Evolutionary conservation across 2,888 invertebrate genomes (phyloP), one percentile per base, ranked within the genome.

Genomic region (Gymnocheta viridis): DNA sequence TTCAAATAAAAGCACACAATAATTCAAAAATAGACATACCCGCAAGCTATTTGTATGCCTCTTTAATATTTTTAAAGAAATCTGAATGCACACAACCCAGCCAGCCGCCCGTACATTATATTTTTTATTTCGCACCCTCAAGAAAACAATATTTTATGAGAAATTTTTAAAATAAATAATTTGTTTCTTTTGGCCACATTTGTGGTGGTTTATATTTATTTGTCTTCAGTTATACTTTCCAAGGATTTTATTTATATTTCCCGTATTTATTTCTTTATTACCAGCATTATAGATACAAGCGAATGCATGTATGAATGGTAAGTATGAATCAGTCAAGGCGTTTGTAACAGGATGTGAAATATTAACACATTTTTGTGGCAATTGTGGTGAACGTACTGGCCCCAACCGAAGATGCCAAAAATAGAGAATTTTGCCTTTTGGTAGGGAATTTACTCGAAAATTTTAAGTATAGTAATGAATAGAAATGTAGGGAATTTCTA

Each of bases 131-230:
- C 51, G 38, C 54, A 58, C 69, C 64, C 76, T 54, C 56, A 56
- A 35, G 44, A 73, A 64, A 64, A 70, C 38, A 27, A 77, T 76
- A 82, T 76, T 64, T 76, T 70, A 51, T 4, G 54, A 35, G 17
- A 69, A 60, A 10, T 69, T 70, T n/a, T 66, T n/a, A 14, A 27
- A 32, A 66, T 80, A 72, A 41, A 70, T 70, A 44, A 22, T 29
- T 67, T 74, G n/a, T 24, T 54, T 22, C 51, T 35, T 60, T 60
- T 60, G 67, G 82, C 56, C 82, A 73, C 73, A 82, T 82, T 82
- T 78, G 78, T 62, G 73, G 44, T 38, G 73, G 62, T 49, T 73
- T 78, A 62, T 41, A 51, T 38, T 82, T 82, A 69, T 82, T 73
- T 82, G 51, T 72, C 35, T 82, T 54, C 56, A 44, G 27, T 60